Conservation (phyloP, 1,140 invertebrate species). For the Drosophila equinoxialis region DNA sequence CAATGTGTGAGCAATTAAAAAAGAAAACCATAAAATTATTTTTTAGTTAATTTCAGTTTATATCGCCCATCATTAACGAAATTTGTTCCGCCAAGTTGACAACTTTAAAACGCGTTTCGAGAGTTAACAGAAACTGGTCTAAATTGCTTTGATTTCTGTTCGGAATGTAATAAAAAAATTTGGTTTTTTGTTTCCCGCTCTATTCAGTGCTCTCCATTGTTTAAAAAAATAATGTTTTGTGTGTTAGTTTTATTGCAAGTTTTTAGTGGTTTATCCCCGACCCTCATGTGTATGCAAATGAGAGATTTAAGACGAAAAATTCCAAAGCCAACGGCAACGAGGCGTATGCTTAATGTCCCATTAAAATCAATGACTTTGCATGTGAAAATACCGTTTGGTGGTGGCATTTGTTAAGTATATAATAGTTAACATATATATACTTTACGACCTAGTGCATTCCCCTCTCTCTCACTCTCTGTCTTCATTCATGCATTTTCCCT, state of each 20-base stretch:
- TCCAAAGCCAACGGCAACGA: slow-evolving; percentile 58
- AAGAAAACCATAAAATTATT: slow-evolving; percentile 52
- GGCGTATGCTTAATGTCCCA: slow-evolving; percentile 78
- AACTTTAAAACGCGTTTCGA: slow-evolving; percentile 58
- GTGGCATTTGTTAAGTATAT: slow-evolving; percentile 25
- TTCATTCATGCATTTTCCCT: slow-evolving; percentile 12
- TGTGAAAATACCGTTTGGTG: slow-evolving; percentile 50
- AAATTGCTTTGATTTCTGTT: slow-evolving; percentile 43
- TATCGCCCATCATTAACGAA: slow-evolving; percentile 73
- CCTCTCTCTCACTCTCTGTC: slow-evolving; percentile 1
- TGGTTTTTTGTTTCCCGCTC: slow-evolving; percentile 26
- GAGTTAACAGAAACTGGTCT: slow-evolving; percentile 49
- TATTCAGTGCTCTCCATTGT: slow-evolving; percentile 5
- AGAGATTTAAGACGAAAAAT: slow-evolving; percentile 45
- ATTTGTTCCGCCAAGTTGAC: slow-evolving; percentile 75
- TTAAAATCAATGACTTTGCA: slow-evolving; percentile 71
- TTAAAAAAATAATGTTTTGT: neutral
- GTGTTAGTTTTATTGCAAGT: slow-evolving; percentile 14
- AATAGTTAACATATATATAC: slow-evolving; percentile 32
- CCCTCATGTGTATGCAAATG: slow-evolving; percentile 64
- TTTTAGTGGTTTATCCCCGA: slow-evolving; percentile 23
- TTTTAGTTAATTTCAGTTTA: slow-evolving; percentile 69
- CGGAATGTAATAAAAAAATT: slow-evolving; percentile 39
- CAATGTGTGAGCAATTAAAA: slow-evolving; percentile 30
- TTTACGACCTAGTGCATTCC: slow-evolving; percentile 51